Conservation (phyloP, 2,888 invertebrate genomes). For the Mantis religiosa region DNA sequence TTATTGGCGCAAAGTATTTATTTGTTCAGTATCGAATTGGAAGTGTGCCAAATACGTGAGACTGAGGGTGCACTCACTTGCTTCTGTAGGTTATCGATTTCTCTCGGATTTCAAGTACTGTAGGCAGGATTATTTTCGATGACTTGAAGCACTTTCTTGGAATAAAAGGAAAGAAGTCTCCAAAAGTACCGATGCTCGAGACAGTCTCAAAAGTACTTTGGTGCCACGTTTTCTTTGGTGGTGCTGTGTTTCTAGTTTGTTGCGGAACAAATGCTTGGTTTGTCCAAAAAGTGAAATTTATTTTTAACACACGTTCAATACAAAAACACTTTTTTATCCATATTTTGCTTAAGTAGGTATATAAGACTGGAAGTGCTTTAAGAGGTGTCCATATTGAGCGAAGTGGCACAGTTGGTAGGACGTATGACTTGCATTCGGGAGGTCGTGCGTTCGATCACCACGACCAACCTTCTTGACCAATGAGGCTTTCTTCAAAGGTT, state of each 20-base stretch:
- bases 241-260: neutral
- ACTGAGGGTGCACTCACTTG: neutral
- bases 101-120: neutral
- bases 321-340: too few species aligned
- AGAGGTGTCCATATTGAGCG: too few species aligned
- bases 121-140: neutral
- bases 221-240: neutral
- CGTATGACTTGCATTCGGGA: too few species aligned
- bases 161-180: neutral
- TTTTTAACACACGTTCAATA: neutral
- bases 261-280: neutral
- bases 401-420: too few species aligned
- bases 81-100: neutral
- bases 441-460: too few species aligned
- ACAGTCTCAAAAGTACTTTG: neutral
- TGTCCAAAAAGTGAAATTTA: neutral
- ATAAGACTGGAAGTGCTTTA: too few species aligned
- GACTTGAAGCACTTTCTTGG: neutral
- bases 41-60: neutral
- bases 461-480: too few species aligned
- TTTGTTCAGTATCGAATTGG: neutral
- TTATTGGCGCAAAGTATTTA: neutral
- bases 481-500: too few species aligned
- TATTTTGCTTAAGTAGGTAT: too few species aligned
- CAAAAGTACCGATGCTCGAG: neutral